Evolutionary conservation across 2,113 vertebrate species (phyloP).

Genomic region (Eptesicus fuscus): DNA sequence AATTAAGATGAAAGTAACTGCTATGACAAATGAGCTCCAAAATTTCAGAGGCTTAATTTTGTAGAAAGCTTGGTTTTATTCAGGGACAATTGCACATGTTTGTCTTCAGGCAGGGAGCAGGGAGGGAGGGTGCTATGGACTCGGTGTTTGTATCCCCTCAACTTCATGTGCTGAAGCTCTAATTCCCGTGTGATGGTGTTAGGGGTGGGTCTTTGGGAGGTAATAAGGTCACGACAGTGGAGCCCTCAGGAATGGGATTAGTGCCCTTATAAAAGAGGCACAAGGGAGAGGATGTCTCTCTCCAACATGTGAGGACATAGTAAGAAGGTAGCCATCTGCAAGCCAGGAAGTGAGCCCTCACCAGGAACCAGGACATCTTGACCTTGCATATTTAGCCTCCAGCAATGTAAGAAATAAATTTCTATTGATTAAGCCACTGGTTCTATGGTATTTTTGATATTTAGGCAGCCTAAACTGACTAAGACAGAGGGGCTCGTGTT

Average conservation of each 20-base stretch:
- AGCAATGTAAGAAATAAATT: neutral
- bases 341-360: neutral
- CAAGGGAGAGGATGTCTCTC: neutral
- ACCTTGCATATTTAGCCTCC: neutral
- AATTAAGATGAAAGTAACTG: neutral
- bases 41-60: neutral
- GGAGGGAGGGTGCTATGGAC: neutral
- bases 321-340: neutral
- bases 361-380: neutral
- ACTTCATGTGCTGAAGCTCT: neutral
- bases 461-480: neutral
- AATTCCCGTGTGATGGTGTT: neutral
- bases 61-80: neutral
- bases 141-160: neutral
- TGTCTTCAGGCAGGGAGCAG: neutral
- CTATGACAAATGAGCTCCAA: neutral
- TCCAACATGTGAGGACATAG: neutral
- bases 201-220: neutral
- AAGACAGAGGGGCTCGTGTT: neutral
- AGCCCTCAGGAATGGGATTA: neutral
- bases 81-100: neutral
- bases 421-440: neutral
- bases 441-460: neutral
- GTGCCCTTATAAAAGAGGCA: neutral
- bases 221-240: neutral